These are phyloP conservation scores for Neria commutata DNA, from an alignment of 2,888 invertebrate genomes.

Conservation along the genomic window DNA sequence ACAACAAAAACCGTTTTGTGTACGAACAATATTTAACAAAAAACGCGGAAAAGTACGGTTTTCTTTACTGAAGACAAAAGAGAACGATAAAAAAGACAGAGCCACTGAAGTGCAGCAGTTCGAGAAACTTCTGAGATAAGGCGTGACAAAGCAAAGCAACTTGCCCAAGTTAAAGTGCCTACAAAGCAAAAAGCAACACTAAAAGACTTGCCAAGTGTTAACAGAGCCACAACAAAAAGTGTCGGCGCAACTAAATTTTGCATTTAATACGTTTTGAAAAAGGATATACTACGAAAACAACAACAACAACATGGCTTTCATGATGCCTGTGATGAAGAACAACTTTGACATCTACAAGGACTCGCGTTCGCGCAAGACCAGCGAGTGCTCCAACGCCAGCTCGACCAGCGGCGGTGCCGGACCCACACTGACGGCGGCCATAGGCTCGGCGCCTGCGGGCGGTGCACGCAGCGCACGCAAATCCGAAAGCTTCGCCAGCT, in stretches of 20 bases:
- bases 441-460: conserved; percentile 62
- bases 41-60: no score
- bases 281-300: conserved; percentile 5
- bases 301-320: conserved; percentile 77
- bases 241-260: neutral
- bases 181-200: no score
- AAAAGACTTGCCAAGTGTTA: no score
- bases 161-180: neutral
- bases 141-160: conserved; percentile 9
- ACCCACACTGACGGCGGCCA: conserved; percentile 68
- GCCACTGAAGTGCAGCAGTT: no score
- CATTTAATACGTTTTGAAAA: neutral
- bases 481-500: conserved; percentile 64
- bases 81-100: no score
- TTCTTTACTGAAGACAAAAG: no score
- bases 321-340: conserved; percentile 94
- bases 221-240: no score
- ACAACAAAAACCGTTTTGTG: no score
- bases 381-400: conserved; percentile 69
- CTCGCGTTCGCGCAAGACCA: conserved; percentile 73
- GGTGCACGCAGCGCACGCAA: conserved; percentile 67
- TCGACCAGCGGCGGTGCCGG: conserved; percentile 62
- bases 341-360: conserved; percentile 93
- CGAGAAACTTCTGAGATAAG: no score
- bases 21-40: no score